Conservation (phyloP, 2,797 vertebrate species). For the Macropus fuliginosus region DNA sequence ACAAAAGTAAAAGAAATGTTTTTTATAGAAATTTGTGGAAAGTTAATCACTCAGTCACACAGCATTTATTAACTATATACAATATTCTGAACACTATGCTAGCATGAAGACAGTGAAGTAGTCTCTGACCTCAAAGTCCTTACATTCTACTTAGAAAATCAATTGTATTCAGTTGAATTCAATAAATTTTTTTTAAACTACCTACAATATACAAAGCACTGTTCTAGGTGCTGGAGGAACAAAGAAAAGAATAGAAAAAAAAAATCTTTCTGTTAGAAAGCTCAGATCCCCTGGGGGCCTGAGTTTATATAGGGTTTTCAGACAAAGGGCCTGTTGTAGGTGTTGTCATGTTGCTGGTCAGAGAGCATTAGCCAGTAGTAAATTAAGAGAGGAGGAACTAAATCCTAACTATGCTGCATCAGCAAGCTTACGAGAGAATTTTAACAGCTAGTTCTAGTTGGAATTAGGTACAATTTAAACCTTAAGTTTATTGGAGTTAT, state of each 20-base stretch:
- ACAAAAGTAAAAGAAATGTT: neutral
- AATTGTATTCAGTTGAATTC: neutral
- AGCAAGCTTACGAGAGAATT: neutral
- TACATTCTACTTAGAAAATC: too few relatives aligned
- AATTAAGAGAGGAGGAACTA: neutral
- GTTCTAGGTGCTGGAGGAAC: neutral
- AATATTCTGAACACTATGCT: neutral
- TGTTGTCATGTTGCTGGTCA: neutral
- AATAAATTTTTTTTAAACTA: neutral
- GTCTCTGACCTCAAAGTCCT: too few relatives aligned
- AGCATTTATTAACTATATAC: neutral
- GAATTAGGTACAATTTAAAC: neutral
- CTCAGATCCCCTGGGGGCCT: neutral
- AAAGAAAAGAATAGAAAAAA: neutral
- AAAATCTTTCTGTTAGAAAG: neutral
- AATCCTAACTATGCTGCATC: neutral
- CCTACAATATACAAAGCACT: neutral
- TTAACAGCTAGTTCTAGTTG: neutral
- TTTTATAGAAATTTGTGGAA: neutral
- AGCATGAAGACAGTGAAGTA: neutral
- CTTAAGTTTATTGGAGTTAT: neutral
- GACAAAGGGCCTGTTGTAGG: neutral
- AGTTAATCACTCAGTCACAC: neutral
- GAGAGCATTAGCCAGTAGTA: neutral
- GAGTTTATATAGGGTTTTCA: neutral